Percentiles rank a stretch among this genome's conserved stretches.
Evolutionary conservation across 53 echinoderm and acorn worm genomes (phyloP).

Genomic region (Patiria pectinifera): DNA sequence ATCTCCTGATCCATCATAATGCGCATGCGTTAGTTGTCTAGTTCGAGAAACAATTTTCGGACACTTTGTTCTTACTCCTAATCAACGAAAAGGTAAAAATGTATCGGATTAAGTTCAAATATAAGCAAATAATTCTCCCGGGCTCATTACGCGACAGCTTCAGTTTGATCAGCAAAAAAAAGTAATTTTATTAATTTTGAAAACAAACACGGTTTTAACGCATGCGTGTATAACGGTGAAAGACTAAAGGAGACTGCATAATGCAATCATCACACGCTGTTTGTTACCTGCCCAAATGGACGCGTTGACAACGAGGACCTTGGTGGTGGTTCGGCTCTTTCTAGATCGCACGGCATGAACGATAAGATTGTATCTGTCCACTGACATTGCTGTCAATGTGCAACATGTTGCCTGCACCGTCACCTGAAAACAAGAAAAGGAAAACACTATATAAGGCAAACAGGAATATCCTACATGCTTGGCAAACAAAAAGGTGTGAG

Average conservation of each 20-base stretch:
- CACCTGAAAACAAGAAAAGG: conserved; percentile 60
- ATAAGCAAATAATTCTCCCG: no score
- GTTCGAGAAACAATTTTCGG: no score
- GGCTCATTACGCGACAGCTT: no score
- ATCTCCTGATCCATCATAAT: no score
- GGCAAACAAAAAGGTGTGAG: background rate
- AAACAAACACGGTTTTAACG: no score
- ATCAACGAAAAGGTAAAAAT: no score
- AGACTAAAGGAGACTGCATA: no score
- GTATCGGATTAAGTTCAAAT: no score
- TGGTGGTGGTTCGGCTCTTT: conserved; percentile 77
- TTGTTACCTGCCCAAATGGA: conserved; percentile 78
- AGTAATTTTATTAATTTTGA: no score
- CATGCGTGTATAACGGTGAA: background rate
- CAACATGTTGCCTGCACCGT: conserved; percentile 73
- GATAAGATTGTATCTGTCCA: conserved; percentile 85
- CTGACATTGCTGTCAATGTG: conserved; percentile 86
- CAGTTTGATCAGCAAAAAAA: no score
- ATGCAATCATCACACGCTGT: background rate
- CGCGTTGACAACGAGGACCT: conserved; percentile 71
- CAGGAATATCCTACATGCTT: background rate
- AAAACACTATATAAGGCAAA: background rate
- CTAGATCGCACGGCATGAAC: conserved; percentile 86
- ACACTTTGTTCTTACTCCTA: no score
- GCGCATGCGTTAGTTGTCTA: no score